phyloP scores from a whole-genome alignment of 92 coral and sea anemone species.

The Micromussa lordhowensis region DNA sequence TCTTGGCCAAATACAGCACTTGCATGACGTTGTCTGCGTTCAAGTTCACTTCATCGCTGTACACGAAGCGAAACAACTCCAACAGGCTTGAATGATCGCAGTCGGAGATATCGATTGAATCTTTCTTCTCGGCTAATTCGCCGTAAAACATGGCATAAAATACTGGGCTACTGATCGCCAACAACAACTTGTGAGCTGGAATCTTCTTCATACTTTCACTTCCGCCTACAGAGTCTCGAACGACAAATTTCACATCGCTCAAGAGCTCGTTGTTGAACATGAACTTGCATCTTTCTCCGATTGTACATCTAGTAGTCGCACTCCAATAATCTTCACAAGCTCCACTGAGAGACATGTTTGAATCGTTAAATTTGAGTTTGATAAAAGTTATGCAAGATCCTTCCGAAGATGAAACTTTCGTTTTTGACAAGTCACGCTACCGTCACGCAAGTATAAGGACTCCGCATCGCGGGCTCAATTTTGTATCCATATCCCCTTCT shows the following conservation, averaged over 20 bases:
- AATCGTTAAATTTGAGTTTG: neutral
- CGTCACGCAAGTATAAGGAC: too few species aligned
- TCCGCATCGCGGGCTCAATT: too few species aligned
- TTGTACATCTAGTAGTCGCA: neutral
- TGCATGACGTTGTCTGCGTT: constrained; percentile 32
- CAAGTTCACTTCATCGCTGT: constrained; percentile 62
- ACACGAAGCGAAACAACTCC: constrained; percentile 79
- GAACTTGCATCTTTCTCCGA: neutral
- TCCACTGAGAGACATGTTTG: neutral
- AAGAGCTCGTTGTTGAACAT: too few species aligned
- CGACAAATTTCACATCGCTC: too few species aligned
- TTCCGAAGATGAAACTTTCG: neutral
- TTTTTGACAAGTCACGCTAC: neutral
- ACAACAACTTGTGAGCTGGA: constrained; percentile 45
- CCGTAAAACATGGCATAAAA: constrained; percentile 78
- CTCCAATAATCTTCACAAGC: neutral
- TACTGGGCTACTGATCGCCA: constrained; percentile 79
- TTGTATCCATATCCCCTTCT: too few species aligned
- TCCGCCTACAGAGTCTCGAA: neutral
- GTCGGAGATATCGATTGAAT: constrained; percentile 72
- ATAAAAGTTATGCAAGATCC: neutral
- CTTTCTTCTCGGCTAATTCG: constrained; percentile 69
- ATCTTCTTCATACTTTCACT: constrained; percentile 26
- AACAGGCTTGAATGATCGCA: constrained; percentile 73
- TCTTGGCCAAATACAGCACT: constrained; percentile 68